A percentile compares a stretch with the other conserved stretches of the same genome.
Evolutionary conservation across 2,113 vertebrate species (phyloP).

Genomic region (Proterorhinus semilunaris): DNA sequence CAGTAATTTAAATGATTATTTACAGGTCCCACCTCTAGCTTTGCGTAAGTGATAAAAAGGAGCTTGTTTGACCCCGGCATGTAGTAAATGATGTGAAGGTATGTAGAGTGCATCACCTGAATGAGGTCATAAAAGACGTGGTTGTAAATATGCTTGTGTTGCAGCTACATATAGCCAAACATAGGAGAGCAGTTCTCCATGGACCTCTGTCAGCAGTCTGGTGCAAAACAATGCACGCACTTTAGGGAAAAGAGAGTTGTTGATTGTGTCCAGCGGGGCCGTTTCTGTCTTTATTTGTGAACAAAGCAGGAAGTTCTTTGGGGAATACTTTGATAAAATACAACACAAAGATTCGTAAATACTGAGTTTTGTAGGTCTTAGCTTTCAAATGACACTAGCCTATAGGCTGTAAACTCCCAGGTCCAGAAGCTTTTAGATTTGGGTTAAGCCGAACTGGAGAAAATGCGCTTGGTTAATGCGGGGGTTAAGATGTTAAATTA

Average conservation of each 20-base stretch:
- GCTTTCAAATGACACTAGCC: too few relatives aligned
- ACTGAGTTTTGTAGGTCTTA: too few relatives aligned
- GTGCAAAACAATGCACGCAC: neutral
- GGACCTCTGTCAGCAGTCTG: slow-evolving; percentile 9
- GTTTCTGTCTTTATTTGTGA: too few relatives aligned
- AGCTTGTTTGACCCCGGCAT: neutral
- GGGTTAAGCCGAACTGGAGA: too few relatives aligned
- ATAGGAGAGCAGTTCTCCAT: neutral
- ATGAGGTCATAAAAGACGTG: slow-evolving; percentile 35
- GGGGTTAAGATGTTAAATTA: too few relatives aligned
- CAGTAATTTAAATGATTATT: neutral
- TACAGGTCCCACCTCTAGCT: neutral
- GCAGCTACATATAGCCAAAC: neutral
- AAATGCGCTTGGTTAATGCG: too few relatives aligned
- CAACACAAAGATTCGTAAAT: too few relatives aligned
- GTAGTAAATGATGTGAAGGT: neutral
- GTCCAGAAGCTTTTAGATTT: too few relatives aligned
- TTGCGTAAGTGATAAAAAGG: slow-evolving; percentile 13
- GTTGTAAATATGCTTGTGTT: slow-evolving; percentile 14
- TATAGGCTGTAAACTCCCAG: too few relatives aligned
- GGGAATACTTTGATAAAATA: too few relatives aligned
- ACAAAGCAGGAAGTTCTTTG: too few relatives aligned
- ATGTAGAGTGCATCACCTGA: slow-evolving; percentile 28
- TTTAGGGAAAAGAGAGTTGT: neutral
- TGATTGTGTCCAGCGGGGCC: neutral